Percentiles rank a stretch among this genome's conserved stretches.
These are phyloP conservation scores for Hyphantria cunea DNA, from an alignment of 1,140 invertebrate genomes.

Conservation along the genomic window DNA sequence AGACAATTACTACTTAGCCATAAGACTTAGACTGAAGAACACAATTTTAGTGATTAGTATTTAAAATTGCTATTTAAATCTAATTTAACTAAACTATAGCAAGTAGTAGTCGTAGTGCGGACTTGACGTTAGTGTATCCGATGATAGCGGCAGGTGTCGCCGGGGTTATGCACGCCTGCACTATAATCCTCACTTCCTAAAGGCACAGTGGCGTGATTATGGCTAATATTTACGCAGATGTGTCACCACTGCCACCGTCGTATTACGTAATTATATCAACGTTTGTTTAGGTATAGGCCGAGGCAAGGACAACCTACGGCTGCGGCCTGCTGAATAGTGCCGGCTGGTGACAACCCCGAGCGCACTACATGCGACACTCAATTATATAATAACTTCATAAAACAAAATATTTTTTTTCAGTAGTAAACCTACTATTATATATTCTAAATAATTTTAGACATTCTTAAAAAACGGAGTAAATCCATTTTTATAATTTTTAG, in stretches of 20 bases:
- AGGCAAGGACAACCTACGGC: slow-evolving; percentile 52
- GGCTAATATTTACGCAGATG: slow-evolving; percentile 75
- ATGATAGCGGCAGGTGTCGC: slow-evolving; percentile 43
- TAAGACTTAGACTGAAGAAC: too few relatives aligned
- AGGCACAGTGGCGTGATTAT: slow-evolving; percentile 64
- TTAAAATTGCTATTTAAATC: too few relatives aligned
- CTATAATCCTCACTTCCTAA: slow-evolving; percentile 43
- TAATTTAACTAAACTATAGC: background rate
- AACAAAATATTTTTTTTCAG: too few relatives aligned
- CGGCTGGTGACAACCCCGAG: slow-evolving; percentile 44
- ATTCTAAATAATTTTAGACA: too few relatives aligned
- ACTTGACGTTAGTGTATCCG: background rate
- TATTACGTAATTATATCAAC: slow-evolving; percentile 67
- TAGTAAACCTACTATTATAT: too few relatives aligned
- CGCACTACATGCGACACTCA: slow-evolving; percentile 29
- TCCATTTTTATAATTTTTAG: too few relatives aligned
- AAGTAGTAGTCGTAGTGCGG: background rate
- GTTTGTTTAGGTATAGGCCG: slow-evolving; percentile 56
- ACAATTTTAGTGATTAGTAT: too few relatives aligned
- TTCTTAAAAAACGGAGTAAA: too few relatives aligned
- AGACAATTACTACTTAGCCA: too few relatives aligned
- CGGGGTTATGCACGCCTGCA: slow-evolving; percentile 50
- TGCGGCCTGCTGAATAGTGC: slow-evolving; percentile 41
- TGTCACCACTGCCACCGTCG: slow-evolving; percentile 44
- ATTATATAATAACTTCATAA: slow-evolving; percentile 24